phyloP scores from a whole-genome alignment of 2,797 vertebrate species.

The Petrocephalus sullivani region DNA sequence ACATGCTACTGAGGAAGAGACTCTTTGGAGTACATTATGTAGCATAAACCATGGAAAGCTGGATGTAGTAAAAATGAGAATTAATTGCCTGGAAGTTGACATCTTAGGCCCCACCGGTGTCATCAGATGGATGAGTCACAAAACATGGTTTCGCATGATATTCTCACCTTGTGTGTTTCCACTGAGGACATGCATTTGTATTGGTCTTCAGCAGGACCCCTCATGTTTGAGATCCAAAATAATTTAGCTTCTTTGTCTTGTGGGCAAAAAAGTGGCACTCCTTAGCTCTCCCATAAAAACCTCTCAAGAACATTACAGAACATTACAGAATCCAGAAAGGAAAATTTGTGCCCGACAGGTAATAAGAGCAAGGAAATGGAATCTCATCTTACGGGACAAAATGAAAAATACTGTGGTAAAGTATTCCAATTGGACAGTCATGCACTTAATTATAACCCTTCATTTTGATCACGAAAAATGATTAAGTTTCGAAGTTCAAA shows the following conservation, averaged over 20 bases:
- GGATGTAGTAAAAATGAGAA: neutral
- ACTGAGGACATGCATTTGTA: neutral
- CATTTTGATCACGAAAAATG: neutral
- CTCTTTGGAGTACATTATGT: neutral
- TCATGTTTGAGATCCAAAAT: neutral
- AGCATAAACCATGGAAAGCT: neutral
- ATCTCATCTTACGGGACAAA: neutral
- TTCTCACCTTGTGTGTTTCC: neutral
- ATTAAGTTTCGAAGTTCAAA: slow-evolving; percentile 11
- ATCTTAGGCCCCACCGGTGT: neutral
- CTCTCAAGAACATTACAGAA: neutral
- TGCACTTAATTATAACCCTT: slow-evolving; percentile 8
- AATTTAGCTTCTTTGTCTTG: neutral
- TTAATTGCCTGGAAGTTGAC: neutral
- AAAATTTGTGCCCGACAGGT: neutral
- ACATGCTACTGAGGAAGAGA: neutral
- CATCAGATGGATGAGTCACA: too few species aligned
- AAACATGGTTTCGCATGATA: too few species aligned
- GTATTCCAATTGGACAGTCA: neutral
- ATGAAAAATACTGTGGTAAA: slow-evolving; percentile 1
- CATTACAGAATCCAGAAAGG: neutral
- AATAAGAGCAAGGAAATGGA: neutral
- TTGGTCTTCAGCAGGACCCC: neutral
- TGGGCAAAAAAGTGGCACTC: neutral
- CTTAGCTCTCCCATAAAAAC: neutral